Evolutionary conservation across 2,113 vertebrate genomes (phyloP).

Genomic region (Grus americana): DNA sequence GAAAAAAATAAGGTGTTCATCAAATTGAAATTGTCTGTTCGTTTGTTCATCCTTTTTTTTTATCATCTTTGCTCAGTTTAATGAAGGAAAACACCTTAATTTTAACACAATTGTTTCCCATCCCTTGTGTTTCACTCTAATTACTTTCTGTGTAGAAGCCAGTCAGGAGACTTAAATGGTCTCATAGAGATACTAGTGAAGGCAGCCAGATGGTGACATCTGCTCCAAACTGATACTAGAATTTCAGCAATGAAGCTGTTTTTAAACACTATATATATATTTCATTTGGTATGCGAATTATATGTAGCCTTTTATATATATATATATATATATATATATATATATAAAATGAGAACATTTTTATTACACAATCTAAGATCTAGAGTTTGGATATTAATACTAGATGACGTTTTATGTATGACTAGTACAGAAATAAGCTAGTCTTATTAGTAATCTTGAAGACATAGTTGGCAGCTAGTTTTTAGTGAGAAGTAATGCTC

Average conservation of each 20-base stretch:
- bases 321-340: background rate
- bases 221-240: background rate
- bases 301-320: background rate
- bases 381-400: background rate
- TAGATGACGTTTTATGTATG: background rate
- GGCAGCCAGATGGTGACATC: slow-evolving; percentile 40
- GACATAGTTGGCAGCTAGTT: background rate
- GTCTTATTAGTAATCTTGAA: background rate
- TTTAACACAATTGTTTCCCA: slow-evolving; percentile 19
- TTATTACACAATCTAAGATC: background rate
- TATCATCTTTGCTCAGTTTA: background rate
- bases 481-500: background rate
- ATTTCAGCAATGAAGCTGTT: background rate
- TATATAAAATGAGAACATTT: background rate
- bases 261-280: background rate
- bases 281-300: background rate
- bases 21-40: background rate
- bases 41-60: background rate
- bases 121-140: slow-evolving; percentile 26
- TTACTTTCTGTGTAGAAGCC: background rate
- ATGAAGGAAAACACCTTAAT: slow-evolving; percentile 29
- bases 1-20: background rate
- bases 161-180: background rate
- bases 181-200: background rate
- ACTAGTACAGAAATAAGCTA: background rate